Percentiles rank a stretch among this genome's conserved stretches.
Conservation (phyloP, 1,140 invertebrate genomes). For the Sweltsa coloradensis region DNA sequence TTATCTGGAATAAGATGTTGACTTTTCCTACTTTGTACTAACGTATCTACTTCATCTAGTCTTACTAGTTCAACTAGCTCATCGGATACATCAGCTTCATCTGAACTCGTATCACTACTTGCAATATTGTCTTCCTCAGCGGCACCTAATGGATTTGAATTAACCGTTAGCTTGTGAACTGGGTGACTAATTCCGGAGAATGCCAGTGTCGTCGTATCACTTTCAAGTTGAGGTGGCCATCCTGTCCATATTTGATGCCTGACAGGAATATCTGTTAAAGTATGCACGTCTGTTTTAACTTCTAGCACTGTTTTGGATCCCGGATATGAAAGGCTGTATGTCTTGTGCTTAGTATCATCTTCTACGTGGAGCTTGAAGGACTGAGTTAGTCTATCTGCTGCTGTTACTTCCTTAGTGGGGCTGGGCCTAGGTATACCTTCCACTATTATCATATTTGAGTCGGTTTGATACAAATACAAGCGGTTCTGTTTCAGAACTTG, state of each 20-base stretch:
- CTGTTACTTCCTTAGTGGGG: too few relatives aligned
- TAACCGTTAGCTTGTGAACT: slow-evolving; percentile 52
- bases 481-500: slow-evolving; percentile 55
- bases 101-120: too few relatives aligned
- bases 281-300: slow-evolving; percentile 70
- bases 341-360: slow-evolving; percentile 48
- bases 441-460: too few relatives aligned
- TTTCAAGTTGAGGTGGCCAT: slow-evolving; percentile 33
- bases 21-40: too few relatives aligned
- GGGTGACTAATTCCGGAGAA: slow-evolving; percentile 56
- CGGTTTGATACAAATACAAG: too few relatives aligned
- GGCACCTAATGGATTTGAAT: too few relatives aligned
- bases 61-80: too few relatives aligned
- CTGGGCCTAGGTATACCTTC: too few relatives aligned
- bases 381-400: slow-evolving; percentile 48
- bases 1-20: slow-evolving; percentile 75
- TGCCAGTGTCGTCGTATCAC: slow-evolving; percentile 48
- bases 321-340: slow-evolving; percentile 58
- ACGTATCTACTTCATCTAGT: too few relatives aligned
- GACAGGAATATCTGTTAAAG: slow-evolving; percentile 72
- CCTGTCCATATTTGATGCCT: slow-evolving; percentile 65
- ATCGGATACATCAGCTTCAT: too few relatives aligned
- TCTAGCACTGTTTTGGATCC: slow-evolving; percentile 68
- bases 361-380: slow-evolving; percentile 53
- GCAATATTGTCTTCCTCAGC: too few relatives aligned